Conservation (phyloP, 2,888 invertebrate genomes). For the Phragmatobia fuliginosa region DNA sequence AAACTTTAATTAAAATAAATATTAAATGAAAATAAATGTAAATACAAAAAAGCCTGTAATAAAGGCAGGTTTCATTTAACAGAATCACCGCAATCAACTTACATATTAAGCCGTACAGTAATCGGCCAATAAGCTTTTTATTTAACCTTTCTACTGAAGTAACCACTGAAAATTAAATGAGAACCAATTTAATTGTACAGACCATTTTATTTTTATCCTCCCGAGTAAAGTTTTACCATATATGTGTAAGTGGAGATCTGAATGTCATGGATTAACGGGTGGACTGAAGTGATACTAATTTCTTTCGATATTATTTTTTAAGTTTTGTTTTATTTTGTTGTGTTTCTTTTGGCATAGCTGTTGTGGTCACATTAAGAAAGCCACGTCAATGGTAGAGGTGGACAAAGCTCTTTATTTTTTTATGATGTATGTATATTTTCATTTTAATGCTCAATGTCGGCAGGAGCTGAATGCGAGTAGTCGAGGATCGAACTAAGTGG, state of each 20-base stretch:
- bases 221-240: neutral
- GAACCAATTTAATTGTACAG: neutral
- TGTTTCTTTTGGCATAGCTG: too few species aligned
- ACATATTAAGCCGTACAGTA: neutral
- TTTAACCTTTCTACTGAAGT: conserved; percentile 6
- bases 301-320: too few species aligned
- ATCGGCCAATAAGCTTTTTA: conserved; percentile 12
- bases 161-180: neutral
- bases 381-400: too few species aligned
- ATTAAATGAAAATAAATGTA: neutral
- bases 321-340: too few species aligned
- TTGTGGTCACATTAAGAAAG: too few species aligned
- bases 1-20: neutral
- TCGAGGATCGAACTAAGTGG: too few species aligned
- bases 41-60: neutral
- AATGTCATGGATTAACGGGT: neutral
- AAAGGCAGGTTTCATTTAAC: neutral
- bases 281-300: neutral
- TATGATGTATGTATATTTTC: too few species aligned
- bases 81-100: neutral
- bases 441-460: too few species aligned
- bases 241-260: neutral
- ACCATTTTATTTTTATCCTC: neutral
- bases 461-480: too few species aligned
- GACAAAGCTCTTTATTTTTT: too few species aligned